phyloP scores from a whole-genome alignment of 35 echinoderm and acorn worm genomes.

The Antedon bifida region DNA sequence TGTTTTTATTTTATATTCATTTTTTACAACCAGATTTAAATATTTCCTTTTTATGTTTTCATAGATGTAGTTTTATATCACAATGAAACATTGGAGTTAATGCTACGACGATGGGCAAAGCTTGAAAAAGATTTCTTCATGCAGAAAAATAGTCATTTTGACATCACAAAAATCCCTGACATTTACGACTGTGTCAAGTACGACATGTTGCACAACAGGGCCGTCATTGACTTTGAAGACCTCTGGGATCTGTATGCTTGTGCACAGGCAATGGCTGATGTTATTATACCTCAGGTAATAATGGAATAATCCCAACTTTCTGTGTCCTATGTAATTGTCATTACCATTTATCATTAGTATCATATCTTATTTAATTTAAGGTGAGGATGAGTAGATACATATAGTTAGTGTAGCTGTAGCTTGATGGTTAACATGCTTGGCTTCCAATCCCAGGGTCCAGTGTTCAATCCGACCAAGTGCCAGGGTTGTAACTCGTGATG shows the following conservation, averaged over 20 bases:
- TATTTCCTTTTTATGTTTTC: background rate
- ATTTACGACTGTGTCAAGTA: conserved; percentile 99
- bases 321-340: background rate
- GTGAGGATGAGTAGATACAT: too few species aligned
- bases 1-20: too few species aligned
- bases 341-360: background rate
- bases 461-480: too few species aligned
- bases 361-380: too few species aligned
- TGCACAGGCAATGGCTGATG: conserved; percentile 76
- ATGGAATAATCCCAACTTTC: background rate
- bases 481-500: too few species aligned
- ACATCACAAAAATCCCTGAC: conserved; percentile 98
- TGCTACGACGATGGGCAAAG: conserved; percentile 86
- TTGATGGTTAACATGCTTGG: too few species aligned
- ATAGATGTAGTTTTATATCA: conserved; percentile 63
- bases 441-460: too few species aligned
- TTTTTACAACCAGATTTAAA: too few species aligned
- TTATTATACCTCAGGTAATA: conserved; percentile 91
- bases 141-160: conserved; percentile 54
- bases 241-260: conserved; percentile 61
- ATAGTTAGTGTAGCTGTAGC: too few species aligned
- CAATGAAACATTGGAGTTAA: conserved; percentile 82
- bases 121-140: conserved; percentile 96
- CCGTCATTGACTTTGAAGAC: conserved; percentile 41
- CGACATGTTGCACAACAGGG: conserved; percentile 71